Percentiles rank a stretch among this genome's conserved stretches.
phyloP scores from a whole-genome alignment of 2,888 invertebrate genomes.

The Fragum sueziense region DNA sequence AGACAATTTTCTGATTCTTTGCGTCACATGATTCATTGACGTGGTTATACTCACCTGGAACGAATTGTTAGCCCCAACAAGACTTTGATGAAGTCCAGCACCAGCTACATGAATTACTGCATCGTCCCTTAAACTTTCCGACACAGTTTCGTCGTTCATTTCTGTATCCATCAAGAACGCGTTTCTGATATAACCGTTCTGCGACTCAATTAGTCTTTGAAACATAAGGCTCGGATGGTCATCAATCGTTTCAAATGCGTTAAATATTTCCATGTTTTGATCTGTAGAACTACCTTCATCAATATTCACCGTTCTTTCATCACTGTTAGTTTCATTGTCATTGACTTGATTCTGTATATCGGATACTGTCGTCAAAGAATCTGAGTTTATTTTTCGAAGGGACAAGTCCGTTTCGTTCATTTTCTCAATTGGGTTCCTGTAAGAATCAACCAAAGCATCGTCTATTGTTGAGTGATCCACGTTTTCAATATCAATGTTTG shows the following conservation, averaged over 20 bases:
- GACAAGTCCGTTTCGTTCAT: no score
- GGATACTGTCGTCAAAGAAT: background rate
- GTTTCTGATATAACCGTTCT: background rate
- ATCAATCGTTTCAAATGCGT: background rate
- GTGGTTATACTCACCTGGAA: conserved; percentile 79
- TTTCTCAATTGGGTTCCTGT: no score
- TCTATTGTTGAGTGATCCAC: background rate
- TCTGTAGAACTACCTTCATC: background rate
- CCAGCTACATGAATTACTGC: conserved; percentile 65
- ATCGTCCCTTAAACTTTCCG: background rate
- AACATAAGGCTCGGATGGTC: background rate
- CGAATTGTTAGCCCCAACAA: conserved; percentile 76
- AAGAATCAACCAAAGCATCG: no score
- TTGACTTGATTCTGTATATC: background rate
- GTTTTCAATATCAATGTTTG: background rate
- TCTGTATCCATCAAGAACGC: background rate
- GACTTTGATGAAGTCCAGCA: conserved; percentile 74
- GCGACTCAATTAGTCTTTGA: background rate
- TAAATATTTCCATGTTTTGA: background rate
- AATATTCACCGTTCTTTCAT: background rate
- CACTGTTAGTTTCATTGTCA: background rate
- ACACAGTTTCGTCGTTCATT: background rate
- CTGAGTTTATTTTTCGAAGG: no score
- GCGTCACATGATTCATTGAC: no score
- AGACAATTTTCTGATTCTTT: no score